A percentile compares a stretch with the other conserved stretches of the same genome.
phyloP scores from a whole-genome alignment of 2,888 invertebrate genomes.

The Ligdia adustata region DNA sequence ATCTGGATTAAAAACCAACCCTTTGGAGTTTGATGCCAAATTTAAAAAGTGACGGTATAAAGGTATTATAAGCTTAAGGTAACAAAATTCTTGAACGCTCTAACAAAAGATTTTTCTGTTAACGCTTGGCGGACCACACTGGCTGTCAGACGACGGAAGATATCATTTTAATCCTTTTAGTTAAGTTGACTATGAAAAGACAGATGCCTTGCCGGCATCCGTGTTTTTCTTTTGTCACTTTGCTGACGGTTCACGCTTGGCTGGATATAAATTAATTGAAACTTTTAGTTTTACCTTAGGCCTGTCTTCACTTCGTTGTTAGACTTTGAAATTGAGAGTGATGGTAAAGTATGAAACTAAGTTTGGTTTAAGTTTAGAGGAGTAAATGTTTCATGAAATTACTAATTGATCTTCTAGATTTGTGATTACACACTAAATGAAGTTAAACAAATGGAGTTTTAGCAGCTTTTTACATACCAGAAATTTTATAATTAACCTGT shows the following conservation, averaged over 20 bases:
- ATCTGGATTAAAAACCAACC: conserved; percentile 76
- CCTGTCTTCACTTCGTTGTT: neutral
- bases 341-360: neutral
- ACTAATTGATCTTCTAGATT: too few species aligned
- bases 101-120: conserved; percentile 76
- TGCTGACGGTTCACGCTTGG: conserved; percentile 58
- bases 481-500: too few species aligned
- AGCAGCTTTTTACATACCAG: too few species aligned
- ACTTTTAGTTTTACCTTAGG: conserved; percentile 42
- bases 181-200: conserved; percentile 83
- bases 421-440: too few species aligned
- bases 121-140: conserved; percentile 80
- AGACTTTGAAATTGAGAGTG: neutral
- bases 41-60: conserved; percentile 81
- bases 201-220: conserved; percentile 73
- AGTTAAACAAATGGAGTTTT: too few species aligned
- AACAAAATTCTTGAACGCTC: conserved; percentile 66
- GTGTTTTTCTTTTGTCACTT: conserved; percentile 73
- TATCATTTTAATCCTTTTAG: conserved; percentile 84
- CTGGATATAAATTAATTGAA: conserved; percentile 55
- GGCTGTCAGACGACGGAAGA: conserved; percentile 80
- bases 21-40: conserved; percentile 70
- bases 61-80: conserved; percentile 82
- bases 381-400: too few species aligned
- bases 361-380: too few species aligned